Evolutionary conservation across 92 coral and sea anemone species (phyloP).

Genomic region (Pocillopora meandrina): DNA sequence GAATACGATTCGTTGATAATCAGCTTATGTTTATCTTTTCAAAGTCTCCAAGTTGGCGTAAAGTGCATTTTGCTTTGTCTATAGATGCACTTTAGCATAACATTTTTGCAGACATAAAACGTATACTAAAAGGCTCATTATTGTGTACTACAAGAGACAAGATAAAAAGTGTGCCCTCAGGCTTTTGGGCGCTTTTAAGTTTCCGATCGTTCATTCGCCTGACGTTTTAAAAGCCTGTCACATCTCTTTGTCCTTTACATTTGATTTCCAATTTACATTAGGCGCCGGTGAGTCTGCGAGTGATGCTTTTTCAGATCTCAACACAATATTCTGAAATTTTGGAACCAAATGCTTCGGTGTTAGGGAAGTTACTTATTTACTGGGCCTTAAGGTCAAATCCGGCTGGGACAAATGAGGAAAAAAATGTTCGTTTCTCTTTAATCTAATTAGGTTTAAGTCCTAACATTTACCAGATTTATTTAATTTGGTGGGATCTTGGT

Average conservation of each 20-base stretch:
- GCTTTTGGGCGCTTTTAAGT: constrained; percentile 31
- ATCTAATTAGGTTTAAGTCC: neutral
- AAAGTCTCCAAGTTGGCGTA: constrained; percentile 12
- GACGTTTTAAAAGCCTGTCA: constrained; percentile 5
- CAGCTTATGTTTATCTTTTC: constrained; percentile 33
- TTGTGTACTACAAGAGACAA: constrained; percentile 22
- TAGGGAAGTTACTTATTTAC: neutral
- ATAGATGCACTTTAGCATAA: constrained; percentile 12
- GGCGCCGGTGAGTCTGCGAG: constrained; percentile 28
- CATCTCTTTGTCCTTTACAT: neutral
- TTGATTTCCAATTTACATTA: constrained; percentile 5
- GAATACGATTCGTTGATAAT: constrained; percentile 10
- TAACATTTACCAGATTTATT: neutral
- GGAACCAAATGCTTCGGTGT: neutral
- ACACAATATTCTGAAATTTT: neutral
- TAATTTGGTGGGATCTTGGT: neutral
- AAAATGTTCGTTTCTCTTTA: neutral
- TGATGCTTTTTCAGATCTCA: constrained; percentile 8
- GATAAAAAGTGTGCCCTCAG: constrained; percentile 31
- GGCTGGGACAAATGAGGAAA: neutral
- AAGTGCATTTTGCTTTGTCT: constrained; percentile 42
- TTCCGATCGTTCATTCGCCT: constrained; percentile 27
- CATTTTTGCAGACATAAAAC: constrained; percentile 37
- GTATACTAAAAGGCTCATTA: constrained; percentile 12
- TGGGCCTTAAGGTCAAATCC: constrained; percentile 15